Percentiles rank a stretch among this genome's conserved stretches.
phyloP scores from a whole-genome alignment of 2,113 vertebrate genomes.

The Phalacrocorax brasilianus region DNA sequence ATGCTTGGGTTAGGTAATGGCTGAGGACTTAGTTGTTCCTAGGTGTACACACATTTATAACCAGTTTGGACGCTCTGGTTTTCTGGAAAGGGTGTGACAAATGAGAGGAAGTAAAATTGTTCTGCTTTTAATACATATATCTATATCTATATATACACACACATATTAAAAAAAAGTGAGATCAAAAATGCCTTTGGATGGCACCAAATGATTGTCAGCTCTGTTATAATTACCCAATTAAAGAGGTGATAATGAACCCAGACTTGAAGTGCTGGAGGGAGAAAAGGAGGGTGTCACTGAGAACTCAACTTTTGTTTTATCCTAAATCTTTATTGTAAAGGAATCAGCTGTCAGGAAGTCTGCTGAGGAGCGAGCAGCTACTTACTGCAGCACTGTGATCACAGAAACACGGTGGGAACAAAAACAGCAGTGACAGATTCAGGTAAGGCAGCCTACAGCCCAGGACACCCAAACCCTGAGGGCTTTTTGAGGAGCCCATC shows the following conservation, averaged over 20 bases:
- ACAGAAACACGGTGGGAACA: neutral
- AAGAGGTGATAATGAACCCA: constrained; percentile 60
- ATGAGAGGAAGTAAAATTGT: neutral
- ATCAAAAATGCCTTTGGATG: constrained; percentile 46
- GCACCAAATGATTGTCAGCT: constrained; percentile 48
- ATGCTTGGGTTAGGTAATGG: neutral
- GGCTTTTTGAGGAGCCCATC: neutral
- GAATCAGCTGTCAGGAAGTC: constrained; percentile 54
- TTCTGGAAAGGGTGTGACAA: neutral
- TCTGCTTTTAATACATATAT: neutral
- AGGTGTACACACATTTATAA: neutral
- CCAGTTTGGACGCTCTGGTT: neutral
- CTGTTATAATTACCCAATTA: constrained; percentile 65
- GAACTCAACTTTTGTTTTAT: constrained; percentile 54
- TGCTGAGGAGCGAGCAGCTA: neutral
- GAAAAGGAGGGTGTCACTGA: constrained; percentile 18
- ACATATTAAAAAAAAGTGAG: neutral
- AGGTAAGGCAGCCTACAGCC: neutral
- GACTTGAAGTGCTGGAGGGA: constrained; percentile 45
- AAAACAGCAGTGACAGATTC: constrained; percentile 47
- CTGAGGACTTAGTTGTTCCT: neutral
- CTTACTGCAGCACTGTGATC: constrained; percentile 12
- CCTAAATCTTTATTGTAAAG: constrained; percentile 53
- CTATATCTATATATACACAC: neutral
- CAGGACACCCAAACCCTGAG: neutral